phyloP scores from a whole-genome alignment of 2,888 invertebrate species.

The Cremastinae sp. region DNA sequence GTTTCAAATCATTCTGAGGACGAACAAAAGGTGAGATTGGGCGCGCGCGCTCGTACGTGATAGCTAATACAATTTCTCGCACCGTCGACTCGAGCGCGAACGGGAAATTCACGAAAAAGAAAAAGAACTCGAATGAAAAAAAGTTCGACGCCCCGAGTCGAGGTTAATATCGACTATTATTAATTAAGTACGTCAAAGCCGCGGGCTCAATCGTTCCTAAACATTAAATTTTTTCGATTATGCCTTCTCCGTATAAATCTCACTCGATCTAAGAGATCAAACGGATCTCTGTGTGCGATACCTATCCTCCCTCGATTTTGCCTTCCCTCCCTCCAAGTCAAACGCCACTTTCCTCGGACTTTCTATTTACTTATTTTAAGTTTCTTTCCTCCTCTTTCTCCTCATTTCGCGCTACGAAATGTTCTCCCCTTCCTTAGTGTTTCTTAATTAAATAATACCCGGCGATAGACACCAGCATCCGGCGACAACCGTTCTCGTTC shows the following conservation, averaged over 20 bases:
- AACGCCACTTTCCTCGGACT: slow-evolving; percentile 41
- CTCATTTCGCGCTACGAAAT: background rate
- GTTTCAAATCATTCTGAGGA: background rate
- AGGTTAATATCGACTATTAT: slow-evolving; percentile 57
- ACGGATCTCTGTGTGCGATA: slow-evolving; percentile 35
- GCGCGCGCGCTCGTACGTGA: slow-evolving; percentile 20
- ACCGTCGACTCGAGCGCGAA: slow-evolving; percentile 22
- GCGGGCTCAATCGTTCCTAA: slow-evolving; percentile 34
- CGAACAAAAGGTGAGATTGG: slow-evolving; percentile 5
- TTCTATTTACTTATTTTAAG: slow-evolving; percentile 33
- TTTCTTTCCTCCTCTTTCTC: slow-evolving; percentile 20
- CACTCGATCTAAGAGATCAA: slow-evolving; percentile 51
- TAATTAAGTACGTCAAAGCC: slow-evolving; percentile 63
- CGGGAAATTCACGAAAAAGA: slow-evolving; percentile 30
- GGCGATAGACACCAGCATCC: slow-evolving; percentile 35
- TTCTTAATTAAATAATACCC: slow-evolving; percentile 60
- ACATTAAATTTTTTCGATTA: slow-evolving; percentile 18
- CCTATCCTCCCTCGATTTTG: background rate
- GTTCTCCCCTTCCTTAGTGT: slow-evolving; percentile 1
- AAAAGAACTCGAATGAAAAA: slow-evolving; percentile 15
- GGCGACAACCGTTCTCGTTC: slow-evolving; percentile 57
- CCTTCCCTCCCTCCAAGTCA: slow-evolving; percentile 22
- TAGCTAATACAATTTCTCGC: slow-evolving; percentile 7
- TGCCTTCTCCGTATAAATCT: slow-evolving; percentile 32
- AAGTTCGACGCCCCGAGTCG: slow-evolving; percentile 22